Evolutionary conservation across 2,113 vertebrate genomes (phyloP).

Genomic region (Guaruba guarouba): DNA sequence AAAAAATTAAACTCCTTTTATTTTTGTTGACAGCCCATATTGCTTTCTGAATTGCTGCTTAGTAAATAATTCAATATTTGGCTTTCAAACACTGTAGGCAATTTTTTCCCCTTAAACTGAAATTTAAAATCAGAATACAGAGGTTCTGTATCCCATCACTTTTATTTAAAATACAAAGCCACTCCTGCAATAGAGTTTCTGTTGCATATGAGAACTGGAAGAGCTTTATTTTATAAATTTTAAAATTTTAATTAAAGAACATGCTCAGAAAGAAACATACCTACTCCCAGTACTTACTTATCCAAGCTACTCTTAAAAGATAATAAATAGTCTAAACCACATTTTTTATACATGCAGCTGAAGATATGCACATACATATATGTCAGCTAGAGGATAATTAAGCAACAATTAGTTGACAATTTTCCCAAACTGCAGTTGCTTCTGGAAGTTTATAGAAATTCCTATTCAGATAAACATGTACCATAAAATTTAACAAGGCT

Average conservation of each 20-base stretch:
- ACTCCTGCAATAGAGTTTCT: not conserved
- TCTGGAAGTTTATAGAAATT: not conserved
- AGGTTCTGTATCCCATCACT: not conserved
- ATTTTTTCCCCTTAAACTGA: not conserved
- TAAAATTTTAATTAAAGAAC: not conserved
- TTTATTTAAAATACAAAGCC: not conserved
- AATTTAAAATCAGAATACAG: not conserved
- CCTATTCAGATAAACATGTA: not conserved
- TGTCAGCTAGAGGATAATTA: not conserved
- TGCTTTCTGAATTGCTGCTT: conserved; percentile 27
- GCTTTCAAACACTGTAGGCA: not conserved
- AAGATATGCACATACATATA: not conserved
- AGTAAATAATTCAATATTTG: conserved; percentile 16
- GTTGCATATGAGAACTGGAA: not conserved
- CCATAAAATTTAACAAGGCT: not conserved
- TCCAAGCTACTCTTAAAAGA: not conserved
- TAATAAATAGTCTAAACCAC: not conserved
- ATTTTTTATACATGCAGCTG: not conserved
- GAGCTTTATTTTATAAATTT: not conserved
- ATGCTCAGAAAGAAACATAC: not conserved
- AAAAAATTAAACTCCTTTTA: conserved; percentile 1
- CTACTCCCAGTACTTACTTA: not conserved
- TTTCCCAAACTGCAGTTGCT: not conserved
- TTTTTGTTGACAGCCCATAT: conserved; percentile 29
- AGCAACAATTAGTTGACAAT: not conserved